Evolutionary conservation across 2,888 invertebrate species (phyloP).

Genomic region (Tridacna crocea): DNA sequence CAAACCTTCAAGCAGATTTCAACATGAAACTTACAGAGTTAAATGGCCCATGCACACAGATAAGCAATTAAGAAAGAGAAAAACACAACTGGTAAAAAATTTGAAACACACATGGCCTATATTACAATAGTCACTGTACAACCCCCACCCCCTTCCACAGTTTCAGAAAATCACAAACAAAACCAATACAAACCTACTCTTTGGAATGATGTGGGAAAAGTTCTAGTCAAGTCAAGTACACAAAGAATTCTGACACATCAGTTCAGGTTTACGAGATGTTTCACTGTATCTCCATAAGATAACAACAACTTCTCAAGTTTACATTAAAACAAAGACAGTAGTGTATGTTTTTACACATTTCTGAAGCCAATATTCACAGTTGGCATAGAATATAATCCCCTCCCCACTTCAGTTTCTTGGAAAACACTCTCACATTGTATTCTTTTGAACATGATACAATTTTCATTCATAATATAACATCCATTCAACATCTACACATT

Average conservation of each 20-base stretch:
- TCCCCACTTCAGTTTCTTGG: constrained; percentile 38
- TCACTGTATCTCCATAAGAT: constrained; percentile 14
- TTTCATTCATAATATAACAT: background rate
- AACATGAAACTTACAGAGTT: background rate
- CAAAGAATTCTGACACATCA: background rate
- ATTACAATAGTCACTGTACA: background rate
- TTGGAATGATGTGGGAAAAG: constrained; percentile 2
- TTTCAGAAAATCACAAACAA: background rate
- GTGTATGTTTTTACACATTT: constrained; percentile 54
- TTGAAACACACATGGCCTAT: constrained; percentile 21
- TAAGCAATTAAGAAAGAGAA: constrained; percentile 7
- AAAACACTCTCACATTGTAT: constrained; percentile 1
- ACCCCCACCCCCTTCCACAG: background rate
- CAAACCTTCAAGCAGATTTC: too few species aligned
- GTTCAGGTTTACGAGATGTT: background rate
- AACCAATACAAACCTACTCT: constrained; percentile 1
- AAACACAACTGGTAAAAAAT: background rate
- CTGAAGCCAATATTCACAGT: constrained; percentile 27
- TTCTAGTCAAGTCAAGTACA: background rate
- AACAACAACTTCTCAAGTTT: constrained; percentile 41
- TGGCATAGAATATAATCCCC: constrained; percentile 39
- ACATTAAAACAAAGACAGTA: constrained; percentile 56
- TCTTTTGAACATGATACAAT: background rate
- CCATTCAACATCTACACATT: background rate
- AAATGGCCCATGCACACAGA: constrained; percentile 6